Base-by-base conservation (phyloP, 2,797 vertebrate genomes). In the Syncerus caffer region DNA sequence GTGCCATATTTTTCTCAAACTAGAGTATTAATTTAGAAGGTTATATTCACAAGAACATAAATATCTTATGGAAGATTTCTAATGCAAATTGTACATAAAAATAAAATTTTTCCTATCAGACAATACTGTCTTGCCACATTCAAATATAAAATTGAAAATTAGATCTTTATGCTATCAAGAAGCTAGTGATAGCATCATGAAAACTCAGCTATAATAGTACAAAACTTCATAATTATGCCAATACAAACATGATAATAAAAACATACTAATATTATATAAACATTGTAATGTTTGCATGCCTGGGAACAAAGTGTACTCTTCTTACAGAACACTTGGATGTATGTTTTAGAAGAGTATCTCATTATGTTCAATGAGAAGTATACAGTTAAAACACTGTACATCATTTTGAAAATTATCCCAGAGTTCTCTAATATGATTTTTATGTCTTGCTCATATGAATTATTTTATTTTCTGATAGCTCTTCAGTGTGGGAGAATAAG, bases 291-390 rank as follows among this genome's bases (percentile, higher is more conserved):
- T 99, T 98, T 98, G 95, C 98, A 96, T 96, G 71, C 97, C 93
- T 98, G 95, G 85, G 98, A 98, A 97, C 95, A 98, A 97, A 97
- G 64, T 97, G 85, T 98, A 90, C 71, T 88, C 91, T 98, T 98
- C 97, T 98, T 98, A 98, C 95, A 98, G 98, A 98, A 98, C 97
- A 98, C 95, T 99, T 98, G 98, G 87, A 96, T 97, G 92, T 93
- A 93, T 34, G 87, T 97, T 98, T 98, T 98, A 91, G 89, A 97
- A 98, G 97, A 88, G 86, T 71, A 85, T 98, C 94, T 96, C 95
- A 97, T 98, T 98, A 98, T 98, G 98, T 94, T 97, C 97, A 98
- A 93, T 97, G 98, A 97, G 97, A 98, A 95, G 96, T 95, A 96
- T 74, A 86, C 4, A 93, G 85, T 97, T 98, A 98, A 98, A 98